Evolutionary conservation across 2,888 invertebrate species (phyloP).

Genomic region (Eupithecia inturbata): DNA sequence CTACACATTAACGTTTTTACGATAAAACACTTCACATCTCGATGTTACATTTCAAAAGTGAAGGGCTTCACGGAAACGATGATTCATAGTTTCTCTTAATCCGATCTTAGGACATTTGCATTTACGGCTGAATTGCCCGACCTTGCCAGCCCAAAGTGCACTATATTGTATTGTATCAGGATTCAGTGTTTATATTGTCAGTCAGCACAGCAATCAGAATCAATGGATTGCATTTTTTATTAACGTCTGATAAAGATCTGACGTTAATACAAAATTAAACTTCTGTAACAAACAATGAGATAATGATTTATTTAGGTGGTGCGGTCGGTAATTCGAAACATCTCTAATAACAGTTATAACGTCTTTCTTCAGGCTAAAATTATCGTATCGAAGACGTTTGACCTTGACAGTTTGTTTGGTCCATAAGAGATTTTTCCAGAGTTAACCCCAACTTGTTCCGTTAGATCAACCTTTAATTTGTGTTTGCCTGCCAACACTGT

Average conservation of each 20-base stretch:
- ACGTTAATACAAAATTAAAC: constrained; percentile 4
- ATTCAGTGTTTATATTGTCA: constrained; percentile 29
- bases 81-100: constrained; percentile 38
- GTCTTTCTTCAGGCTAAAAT: background rate
- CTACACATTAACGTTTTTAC: background rate
- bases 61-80: constrained; percentile 18
- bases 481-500: background rate
- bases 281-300: constrained; percentile 12
- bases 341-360: background rate
- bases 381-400: background rate
- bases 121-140: constrained; percentile 52
- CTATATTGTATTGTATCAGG: constrained; percentile 33
- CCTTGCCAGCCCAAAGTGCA: constrained; percentile 50
- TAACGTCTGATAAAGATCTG: constrained; percentile 24
- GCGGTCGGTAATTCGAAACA: background rate
- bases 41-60: background rate
- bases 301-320: background rate
- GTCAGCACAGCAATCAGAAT: constrained; percentile 6
- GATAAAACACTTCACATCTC: background rate
- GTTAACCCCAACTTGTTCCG: background rate
- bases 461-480: background rate
- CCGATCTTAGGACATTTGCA: constrained; percentile 55
- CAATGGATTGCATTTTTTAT: constrained; percentile 6
- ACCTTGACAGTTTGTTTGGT: background rate
- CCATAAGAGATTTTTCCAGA: background rate